These are phyloP conservation scores for Sminthurides bifidus DNA, from an alignment of 1,140 invertebrate genomes.

Conservation along the genomic window DNA sequence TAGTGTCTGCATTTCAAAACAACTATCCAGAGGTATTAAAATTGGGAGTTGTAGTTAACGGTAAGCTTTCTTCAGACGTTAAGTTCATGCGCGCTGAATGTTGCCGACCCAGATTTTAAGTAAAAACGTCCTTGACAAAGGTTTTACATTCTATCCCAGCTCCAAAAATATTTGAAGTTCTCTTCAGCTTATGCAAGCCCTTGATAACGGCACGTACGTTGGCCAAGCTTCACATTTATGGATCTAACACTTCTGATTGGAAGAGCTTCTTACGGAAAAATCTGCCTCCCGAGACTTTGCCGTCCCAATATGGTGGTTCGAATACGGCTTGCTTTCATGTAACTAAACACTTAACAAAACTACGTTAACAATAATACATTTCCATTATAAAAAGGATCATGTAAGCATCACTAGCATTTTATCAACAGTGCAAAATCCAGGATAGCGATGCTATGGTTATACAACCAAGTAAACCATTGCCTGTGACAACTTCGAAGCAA, in stretches of 20 bases:
- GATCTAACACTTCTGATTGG: constrained; percentile 8
- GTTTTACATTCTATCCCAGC: neutral
- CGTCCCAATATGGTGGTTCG: constrained; percentile 14
- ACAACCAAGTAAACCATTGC: neutral
- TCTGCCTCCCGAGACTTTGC: constrained; percentile 8
- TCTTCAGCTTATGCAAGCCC: constrained; percentile 11
- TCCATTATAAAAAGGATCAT: neutral
- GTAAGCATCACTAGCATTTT: neutral
- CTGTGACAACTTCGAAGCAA: no score
- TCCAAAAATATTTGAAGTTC: constrained; percentile 9
- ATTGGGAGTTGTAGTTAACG: neutral
- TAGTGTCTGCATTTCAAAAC: neutral
- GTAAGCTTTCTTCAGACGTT: neutral
- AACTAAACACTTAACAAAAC: neutral
- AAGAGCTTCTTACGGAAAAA: constrained; percentile 7
- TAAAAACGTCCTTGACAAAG: no score
- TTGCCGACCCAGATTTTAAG: no score
- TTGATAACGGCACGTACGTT: constrained; percentile 9
- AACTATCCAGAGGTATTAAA: neutral
- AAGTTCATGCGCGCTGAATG: no score
- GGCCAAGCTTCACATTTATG: constrained; percentile 14
- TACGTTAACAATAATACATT: no score
- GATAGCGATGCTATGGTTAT: neutral
- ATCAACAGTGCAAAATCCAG: neutral
- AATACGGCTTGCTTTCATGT: constrained; percentile 6